Conservation (phyloP, 1,140 invertebrate species). For the Tigriopus japonicus region DNA sequence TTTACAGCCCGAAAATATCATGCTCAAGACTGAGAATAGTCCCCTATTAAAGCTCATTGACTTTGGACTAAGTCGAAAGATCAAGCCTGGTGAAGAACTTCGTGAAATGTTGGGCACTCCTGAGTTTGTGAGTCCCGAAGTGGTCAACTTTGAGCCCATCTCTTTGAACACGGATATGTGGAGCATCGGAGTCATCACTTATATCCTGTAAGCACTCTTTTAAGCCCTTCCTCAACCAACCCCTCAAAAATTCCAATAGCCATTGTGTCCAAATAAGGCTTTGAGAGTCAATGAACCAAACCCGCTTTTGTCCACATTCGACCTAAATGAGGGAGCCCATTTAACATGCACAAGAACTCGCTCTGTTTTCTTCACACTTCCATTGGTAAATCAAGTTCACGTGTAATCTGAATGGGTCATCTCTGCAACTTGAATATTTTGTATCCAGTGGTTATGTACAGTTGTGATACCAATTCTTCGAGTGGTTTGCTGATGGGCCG, state of each 20-base stretch:
- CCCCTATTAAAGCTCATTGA: slow-evolving; percentile 40
- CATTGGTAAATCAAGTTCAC: too few relatives aligned
- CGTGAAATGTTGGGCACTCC: slow-evolving; percentile 37
- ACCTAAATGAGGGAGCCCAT: neutral
- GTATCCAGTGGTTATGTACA: too few relatives aligned
- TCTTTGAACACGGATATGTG: slow-evolving; percentile 30
- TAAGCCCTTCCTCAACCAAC: too few relatives aligned
- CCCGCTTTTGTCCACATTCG: too few relatives aligned
- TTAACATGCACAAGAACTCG: neutral
- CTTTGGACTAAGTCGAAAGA: slow-evolving; percentile 41
- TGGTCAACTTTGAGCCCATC: slow-evolving; percentile 31
- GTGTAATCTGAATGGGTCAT: too few relatives aligned
- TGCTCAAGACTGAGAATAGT: slow-evolving; percentile 28
- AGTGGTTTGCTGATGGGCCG: neutral
- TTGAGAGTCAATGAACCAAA: too few relatives aligned
- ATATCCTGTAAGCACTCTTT: slow-evolving; percentile 25
- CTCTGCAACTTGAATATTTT: too few relatives aligned
- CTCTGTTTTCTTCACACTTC: too few relatives aligned
- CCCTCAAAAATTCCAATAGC: too few relatives aligned
- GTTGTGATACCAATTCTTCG: too few relatives aligned
- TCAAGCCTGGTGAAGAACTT: slow-evolving; percentile 26
- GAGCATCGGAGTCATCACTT: slow-evolving; percentile 31
- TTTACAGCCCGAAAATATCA: slow-evolving; percentile 34
- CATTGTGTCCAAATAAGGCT: too few relatives aligned
- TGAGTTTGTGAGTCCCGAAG: slow-evolving; percentile 36